These are phyloP conservation scores for Myotis findleyi DNA, from an alignment of 2,797 vertebrate species.

Conservation along the genomic window DNA sequence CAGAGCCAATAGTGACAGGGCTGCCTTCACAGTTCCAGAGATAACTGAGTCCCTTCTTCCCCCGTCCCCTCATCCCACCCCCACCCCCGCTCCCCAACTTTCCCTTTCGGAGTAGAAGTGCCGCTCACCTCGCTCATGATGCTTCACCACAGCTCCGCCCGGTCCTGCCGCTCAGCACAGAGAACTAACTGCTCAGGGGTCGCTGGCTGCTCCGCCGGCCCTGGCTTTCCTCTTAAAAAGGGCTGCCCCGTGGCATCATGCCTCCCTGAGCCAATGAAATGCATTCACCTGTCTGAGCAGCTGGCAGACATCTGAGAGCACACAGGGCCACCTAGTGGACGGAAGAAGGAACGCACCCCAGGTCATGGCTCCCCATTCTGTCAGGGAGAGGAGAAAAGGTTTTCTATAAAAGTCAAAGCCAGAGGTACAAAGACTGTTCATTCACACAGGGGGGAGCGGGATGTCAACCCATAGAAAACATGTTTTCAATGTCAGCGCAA, in stretches of 20 bases:
- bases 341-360: not conserved
- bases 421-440: not conserved
- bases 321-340: slow-evolving; percentile 83
- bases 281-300: slow-evolving; percentile 76
- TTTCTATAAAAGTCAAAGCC: not conserved
- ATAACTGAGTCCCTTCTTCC: not conserved
- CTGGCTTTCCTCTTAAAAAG: slow-evolving; percentile 86
- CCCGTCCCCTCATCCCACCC: not conserved
- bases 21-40: not conserved
- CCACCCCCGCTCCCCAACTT: not conserved
- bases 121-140: slow-evolving; percentile 87
- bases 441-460: fast-evolving
- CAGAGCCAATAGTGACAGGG: not conserved
- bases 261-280: slow-evolving; percentile 82
- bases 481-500: fast-evolving
- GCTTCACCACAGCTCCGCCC: slow-evolving; percentile 58
- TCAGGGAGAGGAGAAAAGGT: not conserved
- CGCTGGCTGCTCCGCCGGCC: slow-evolving; percentile 22
- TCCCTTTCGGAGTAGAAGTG: not conserved
- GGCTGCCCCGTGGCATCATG: slow-evolving; percentile 84
- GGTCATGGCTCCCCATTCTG: not conserved
- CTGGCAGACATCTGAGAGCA: slow-evolving; percentile 66
- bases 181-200: slow-evolving; percentile 57
- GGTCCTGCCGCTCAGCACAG: slow-evolving; percentile 56
- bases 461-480: fast-evolving